phyloP scores from a whole-genome alignment of 2,113 vertebrate species.

The Brienomyrus brachyistius region DNA sequence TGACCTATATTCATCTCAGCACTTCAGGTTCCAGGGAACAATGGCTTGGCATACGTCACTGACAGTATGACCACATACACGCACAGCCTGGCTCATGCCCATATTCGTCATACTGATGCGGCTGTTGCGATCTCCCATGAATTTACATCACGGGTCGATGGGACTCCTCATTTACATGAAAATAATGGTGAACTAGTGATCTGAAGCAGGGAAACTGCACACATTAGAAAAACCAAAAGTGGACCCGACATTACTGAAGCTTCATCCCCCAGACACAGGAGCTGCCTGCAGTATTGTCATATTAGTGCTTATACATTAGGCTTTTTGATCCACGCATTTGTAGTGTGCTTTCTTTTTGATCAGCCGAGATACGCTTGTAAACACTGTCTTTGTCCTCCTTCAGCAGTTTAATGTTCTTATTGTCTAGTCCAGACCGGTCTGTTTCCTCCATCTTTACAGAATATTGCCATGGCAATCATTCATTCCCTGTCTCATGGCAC shows the following conservation, averaged over 20 bases:
- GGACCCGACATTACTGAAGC: not conserved
- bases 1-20: not conserved
- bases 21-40: not conserved
- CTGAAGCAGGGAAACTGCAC: not conserved
- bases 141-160: not conserved
- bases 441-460: constrained; percentile 3
- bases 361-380: not conserved
- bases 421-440: not conserved
- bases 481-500: constrained; percentile 19
- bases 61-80: not conserved
- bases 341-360: not conserved
- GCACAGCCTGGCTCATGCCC: too few relatives aligned
- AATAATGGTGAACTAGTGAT: not conserved
- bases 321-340: not conserved
- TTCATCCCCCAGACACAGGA: not conserved
- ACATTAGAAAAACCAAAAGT: not conserved
- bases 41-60: not conserved
- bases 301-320: not conserved
- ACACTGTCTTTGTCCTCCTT: not conserved
- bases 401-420: not conserved
- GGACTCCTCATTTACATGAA: not conserved
- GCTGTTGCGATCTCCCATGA: not conserved
- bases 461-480: constrained; percentile 41
- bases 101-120: not conserved
- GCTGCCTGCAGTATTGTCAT: not conserved